Evolutionary conservation across 2,888 invertebrate genomes (phyloP).

Genomic region (Dolomedes plantarius): DNA sequence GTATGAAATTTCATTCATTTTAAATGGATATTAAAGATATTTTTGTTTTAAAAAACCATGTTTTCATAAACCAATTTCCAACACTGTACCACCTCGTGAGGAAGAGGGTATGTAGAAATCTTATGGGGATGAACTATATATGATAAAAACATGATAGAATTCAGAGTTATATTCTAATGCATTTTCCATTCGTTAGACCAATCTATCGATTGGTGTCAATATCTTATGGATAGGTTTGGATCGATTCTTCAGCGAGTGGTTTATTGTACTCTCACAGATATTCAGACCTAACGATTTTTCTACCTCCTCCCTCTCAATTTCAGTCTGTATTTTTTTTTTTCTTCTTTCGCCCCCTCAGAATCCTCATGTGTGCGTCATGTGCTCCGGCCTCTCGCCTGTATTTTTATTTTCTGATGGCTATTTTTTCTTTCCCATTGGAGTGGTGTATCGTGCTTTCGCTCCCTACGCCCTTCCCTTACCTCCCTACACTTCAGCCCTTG

Average conservation of each 20-base stretch:
- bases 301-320: neutral
- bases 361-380: constrained; percentile 29
- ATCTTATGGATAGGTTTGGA: neutral
- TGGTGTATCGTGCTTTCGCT: neutral
- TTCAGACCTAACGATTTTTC: constrained; percentile 4
- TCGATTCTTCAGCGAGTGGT: neutral
- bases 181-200: too few species aligned
- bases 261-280: neutral
- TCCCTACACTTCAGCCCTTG: neutral
- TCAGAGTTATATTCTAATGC: too few species aligned
- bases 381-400: constrained; percentile 21
- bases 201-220: too few species aligned
- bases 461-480: neutral
- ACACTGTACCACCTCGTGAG: too few species aligned
- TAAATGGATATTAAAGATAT: too few species aligned
- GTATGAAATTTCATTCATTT: too few species aligned
- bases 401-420: constrained; percentile 4
- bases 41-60: too few species aligned
- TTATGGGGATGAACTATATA: too few species aligned
- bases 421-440: neutral
- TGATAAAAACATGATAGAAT: too few species aligned
- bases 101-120: too few species aligned
- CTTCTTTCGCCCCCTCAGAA: neutral
- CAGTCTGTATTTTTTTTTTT: neutral
- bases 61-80: too few species aligned